A percentile compares a stretch with the other conserved stretches of the same genome.
These are phyloP conservation scores for Trichacis sp. DNA, from an alignment of 2,888 invertebrate species.

Conservation along the genomic window DNA sequence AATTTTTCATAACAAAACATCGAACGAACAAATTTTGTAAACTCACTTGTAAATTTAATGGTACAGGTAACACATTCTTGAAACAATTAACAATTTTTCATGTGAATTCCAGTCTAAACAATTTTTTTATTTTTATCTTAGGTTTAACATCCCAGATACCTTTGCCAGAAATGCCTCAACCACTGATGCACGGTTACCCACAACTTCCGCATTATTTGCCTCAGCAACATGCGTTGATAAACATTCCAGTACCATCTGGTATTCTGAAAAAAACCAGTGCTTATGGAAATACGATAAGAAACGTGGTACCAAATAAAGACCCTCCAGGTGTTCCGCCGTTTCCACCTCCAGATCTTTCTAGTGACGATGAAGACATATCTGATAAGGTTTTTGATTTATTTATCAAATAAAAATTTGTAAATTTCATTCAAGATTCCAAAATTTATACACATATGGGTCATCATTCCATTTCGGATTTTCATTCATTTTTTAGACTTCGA, in stretches of 20 bases:
- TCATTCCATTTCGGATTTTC: too few relatives aligned
- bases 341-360: conserved; percentile 81
- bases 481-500: too few relatives aligned
- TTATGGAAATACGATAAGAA: conserved; percentile 63
- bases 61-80: too few relatives aligned
- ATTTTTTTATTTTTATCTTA: neutral
- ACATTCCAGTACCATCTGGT: conserved; percentile 74
- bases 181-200: conserved; percentile 61
- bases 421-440: too few relatives aligned
- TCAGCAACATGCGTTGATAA: conserved; percentile 69
- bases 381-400: too few relatives aligned
- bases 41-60: too few relatives aligned
- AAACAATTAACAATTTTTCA: too few relatives aligned
- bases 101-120: too few relatives aligned
- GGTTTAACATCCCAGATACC: conserved; percentile 73
- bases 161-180: conserved; percentile 70
- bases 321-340: conserved; percentile 91
- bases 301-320: conserved; percentile 71
- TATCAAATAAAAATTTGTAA: too few relatives aligned
- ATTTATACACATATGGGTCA: too few relatives aligned
- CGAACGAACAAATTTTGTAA: too few relatives aligned
- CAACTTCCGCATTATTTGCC: conserved; percentile 59
- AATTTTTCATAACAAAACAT: too few relatives aligned
- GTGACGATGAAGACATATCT: conserved; percentile 72
- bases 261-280: conserved; percentile 83